Evolutionary conservation across 2,113 vertebrate species (phyloP).

Genomic region (Danio rerio): GRCz12tu NC_133177.1:28876501-28877000

Average conservation of each 20-base stretch:
- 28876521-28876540: slow-evolving; percentile 60
- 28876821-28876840: slow-evolving; percentile 97
- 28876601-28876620: slow-evolving; percentile 94
- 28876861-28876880: slow-evolving; percentile 33
- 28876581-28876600: slow-evolving; percentile 93
- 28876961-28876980: slow-evolving; percentile 59
- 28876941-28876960: slow-evolving; percentile 58
- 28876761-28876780: slow-evolving; percentile 93
- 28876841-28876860: slow-evolving; percentile 86
- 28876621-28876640: slow-evolving; percentile 87
- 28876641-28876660: slow-evolving; percentile 92
- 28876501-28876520: neutral
- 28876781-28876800: slow-evolving; percentile 91
- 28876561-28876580: slow-evolving; percentile 94
- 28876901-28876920: slow-evolving; percentile 85
- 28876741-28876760: slow-evolving; percentile 85
- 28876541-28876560: slow-evolving; percentile 92
- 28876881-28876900: slow-evolving; percentile 82
- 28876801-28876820: slow-evolving; percentile 94
- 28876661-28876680: slow-evolving; percentile 90
- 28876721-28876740: slow-evolving; percentile 73
- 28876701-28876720: slow-evolving; percentile 76
- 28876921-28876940: slow-evolving; percentile 84
- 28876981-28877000: slow-evolving; percentile 27
- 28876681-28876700: slow-evolving; percentile 80